Conservation (phyloP, 2,888 invertebrate species). For the Zygogramma bicolorata region DNA sequence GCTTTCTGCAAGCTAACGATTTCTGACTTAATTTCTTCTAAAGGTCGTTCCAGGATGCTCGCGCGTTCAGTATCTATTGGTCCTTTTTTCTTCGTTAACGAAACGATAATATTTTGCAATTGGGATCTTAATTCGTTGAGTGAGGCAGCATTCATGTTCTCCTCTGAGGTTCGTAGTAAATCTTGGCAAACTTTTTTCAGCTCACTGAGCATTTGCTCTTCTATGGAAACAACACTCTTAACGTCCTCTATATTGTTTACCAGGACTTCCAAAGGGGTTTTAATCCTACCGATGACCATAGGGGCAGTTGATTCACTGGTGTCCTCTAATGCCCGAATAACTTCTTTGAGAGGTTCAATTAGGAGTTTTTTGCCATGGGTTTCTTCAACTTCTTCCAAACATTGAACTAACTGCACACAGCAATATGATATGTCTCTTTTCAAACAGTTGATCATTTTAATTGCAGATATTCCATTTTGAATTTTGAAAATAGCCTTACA, state of each 20-base stretch:
- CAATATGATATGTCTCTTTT: slow-evolving; percentile 39
- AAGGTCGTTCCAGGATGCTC: slow-evolving; percentile 34
- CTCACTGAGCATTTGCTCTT: neutral
- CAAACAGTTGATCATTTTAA: slow-evolving; percentile 43
- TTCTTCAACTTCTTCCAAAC: slow-evolving; percentile 5
- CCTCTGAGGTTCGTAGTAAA: slow-evolving; percentile 1
- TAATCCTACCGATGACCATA: too few species aligned
- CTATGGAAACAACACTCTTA: too few species aligned
- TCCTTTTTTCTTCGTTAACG: neutral
- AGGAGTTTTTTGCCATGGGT: neutral
- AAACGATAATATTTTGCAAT: slow-evolving; percentile 14
- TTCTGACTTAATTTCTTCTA: slow-evolving; percentile 43
- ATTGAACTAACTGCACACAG: slow-evolving; percentile 25
- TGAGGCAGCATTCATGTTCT: slow-evolving; percentile 29
- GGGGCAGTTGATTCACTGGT: neutral
- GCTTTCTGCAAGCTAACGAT: slow-evolving; percentile 40
- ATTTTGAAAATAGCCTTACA: slow-evolving; percentile 61
- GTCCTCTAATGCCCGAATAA: neutral
- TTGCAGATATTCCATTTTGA: slow-evolving; percentile 53
- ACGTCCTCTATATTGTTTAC: too few species aligned
- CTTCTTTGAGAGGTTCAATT: neutral
- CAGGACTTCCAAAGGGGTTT: neutral
- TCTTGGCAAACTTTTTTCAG: neutral
- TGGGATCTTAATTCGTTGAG: slow-evolving; percentile 29
- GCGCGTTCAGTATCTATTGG: neutral